phyloP scores from a whole-genome alignment of 2,113 vertebrate genomes.

The Pachypanchax playfairii region DNA sequence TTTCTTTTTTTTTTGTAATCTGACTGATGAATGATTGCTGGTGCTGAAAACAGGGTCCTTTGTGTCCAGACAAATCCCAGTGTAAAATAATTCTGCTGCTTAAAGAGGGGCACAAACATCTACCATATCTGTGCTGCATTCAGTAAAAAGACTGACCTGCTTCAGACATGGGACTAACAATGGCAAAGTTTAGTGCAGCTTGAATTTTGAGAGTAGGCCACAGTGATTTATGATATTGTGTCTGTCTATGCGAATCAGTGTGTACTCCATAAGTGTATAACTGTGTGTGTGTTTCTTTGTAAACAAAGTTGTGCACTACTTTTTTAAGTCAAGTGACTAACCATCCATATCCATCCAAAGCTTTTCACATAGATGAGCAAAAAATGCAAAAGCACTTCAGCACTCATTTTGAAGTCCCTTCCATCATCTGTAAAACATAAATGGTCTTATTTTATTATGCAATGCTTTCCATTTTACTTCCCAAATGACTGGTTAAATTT shows the following conservation, averaged over 20 bases:
- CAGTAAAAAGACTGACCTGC: constrained; percentile 29
- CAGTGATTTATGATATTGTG: constrained; percentile 49
- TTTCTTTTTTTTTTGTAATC: background rate
- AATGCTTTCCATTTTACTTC: background rate
- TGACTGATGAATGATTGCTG: background rate
- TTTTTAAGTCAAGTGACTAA: constrained; percentile 22
- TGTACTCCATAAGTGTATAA: constrained; percentile 9
- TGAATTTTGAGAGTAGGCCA: constrained; percentile 36
- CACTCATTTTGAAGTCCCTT: constrained; percentile 1
- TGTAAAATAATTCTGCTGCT: constrained; percentile 9
- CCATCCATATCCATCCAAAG: constrained; percentile 4
- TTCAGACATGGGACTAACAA: constrained; percentile 28
- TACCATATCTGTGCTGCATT: constrained; percentile 14
- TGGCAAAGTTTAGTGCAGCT: constrained; percentile 30
- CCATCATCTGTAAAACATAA: background rate
- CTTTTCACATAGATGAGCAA: background rate
- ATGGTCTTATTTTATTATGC: background rate
- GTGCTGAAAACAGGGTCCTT: background rate
- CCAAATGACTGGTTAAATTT: constrained; percentile 1
- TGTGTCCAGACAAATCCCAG: background rate
- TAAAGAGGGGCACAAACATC: background rate
- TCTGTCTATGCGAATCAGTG: constrained; percentile 8
- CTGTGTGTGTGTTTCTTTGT: constrained; percentile 6
- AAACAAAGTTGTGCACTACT: constrained; percentile 27
- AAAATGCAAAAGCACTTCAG: background rate